A percentile compares a stretch with the other conserved stretches of the same genome.
phyloP scores from a whole-genome alignment of 2,113 vertebrate genomes.

The Pyrgilauda ruficollis region DNA sequence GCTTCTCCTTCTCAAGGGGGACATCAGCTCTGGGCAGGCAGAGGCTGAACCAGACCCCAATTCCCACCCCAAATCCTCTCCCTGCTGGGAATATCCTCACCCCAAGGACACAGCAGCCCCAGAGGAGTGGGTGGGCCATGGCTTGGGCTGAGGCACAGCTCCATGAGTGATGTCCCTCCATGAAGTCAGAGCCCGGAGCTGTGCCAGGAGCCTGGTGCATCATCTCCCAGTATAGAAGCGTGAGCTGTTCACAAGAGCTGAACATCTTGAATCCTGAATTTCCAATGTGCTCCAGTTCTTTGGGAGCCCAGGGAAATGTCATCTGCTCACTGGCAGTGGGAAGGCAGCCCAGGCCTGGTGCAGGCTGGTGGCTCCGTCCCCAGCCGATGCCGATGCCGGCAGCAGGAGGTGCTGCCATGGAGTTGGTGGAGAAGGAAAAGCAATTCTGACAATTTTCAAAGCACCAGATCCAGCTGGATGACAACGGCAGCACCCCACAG shows the following conservation, averaged over 20 bases:
- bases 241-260: slow-evolving; percentile 7
- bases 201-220: slow-evolving; percentile 36
- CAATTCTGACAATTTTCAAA: neutral
- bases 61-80: neutral
- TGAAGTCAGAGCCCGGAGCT: neutral
- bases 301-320: slow-evolving; percentile 2
- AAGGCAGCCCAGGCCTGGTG: neutral
- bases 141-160: neutral
- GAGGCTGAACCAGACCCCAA: neutral
- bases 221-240: slow-evolving; percentile 40
- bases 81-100: neutral
- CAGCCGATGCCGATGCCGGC: neutral
- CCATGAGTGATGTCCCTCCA: neutral
- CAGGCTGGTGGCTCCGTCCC: neutral
- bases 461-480: neutral
- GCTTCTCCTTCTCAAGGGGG: fast-evolving
- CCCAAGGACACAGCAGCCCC: neutral
- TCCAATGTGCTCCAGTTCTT: neutral
- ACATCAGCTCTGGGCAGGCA: neutral
- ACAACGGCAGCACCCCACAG: neutral
- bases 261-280: slow-evolving; percentile 47
- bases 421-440: neutral
- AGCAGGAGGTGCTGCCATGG: neutral
- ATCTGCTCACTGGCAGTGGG: neutral
- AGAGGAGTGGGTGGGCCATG: neutral